Conservation (phyloP, 1,140 invertebrate genomes). For the Trissolcus basalis region DNA sequence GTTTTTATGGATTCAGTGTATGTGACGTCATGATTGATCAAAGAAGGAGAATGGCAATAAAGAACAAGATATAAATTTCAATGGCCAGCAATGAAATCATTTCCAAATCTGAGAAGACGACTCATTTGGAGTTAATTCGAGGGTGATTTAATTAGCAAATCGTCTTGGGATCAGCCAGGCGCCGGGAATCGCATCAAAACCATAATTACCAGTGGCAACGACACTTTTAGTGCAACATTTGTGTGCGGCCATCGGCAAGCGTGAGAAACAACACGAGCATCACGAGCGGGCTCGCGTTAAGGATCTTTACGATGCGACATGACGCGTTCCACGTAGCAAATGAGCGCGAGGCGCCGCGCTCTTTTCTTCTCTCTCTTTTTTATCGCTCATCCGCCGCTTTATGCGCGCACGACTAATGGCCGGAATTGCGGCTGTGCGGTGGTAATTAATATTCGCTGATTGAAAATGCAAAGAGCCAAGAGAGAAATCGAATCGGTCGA, state of each 20-base stretch:
- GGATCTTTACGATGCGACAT: slow-evolving; percentile 40
- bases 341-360: slow-evolving; percentile 22
- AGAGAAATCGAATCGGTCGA: slow-evolving; percentile 37
- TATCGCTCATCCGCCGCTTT: neutral
- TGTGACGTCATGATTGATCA: no score
- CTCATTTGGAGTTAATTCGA: slow-evolving; percentile 22
- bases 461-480: slow-evolving; percentile 18
- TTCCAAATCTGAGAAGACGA: slow-evolving; percentile 30
- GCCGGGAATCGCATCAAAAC: slow-evolving; percentile 47
- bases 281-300: slow-evolving; percentile 14
- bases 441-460: slow-evolving; percentile 45
- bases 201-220: slow-evolving; percentile 49
- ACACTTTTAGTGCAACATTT: slow-evolving; percentile 50
- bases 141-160: slow-evolving; percentile 48
- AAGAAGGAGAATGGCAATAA: no score
- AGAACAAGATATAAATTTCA: slow-evolving; percentile 1
- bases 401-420: slow-evolving; percentile 19
- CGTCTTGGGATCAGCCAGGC: slow-evolving; percentile 29
- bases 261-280: slow-evolving; percentile 41
- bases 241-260: slow-evolving; percentile 13
- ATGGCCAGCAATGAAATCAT: neutral
- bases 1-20: no score
- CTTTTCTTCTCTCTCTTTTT: slow-evolving; percentile 4
- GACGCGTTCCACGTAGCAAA: slow-evolving; percentile 29
- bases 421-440: slow-evolving; percentile 31